Evolutionary conservation across 2,797 vertebrate genomes (phyloP), one percentile per base, ranked within the genome.

Genomic region (Girardinus metallicus): DNA sequence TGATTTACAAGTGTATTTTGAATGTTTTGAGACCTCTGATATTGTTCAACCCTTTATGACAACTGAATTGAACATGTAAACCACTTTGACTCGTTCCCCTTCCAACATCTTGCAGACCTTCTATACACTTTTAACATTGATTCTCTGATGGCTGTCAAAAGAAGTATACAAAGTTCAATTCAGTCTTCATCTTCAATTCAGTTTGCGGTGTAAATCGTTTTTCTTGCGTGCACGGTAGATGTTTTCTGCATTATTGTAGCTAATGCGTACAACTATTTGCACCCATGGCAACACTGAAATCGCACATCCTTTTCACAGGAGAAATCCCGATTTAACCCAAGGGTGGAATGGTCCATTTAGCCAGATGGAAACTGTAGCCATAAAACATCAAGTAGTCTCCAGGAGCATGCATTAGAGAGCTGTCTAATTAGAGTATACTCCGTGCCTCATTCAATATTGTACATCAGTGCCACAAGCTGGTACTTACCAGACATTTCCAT

Each of bases 361-460:
- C n/a, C 73, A 80, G 77, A 91, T 83, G 85, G 82, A 87, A 44
- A 83, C 15, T 0, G 66, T 44, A 62, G 80, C 76, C 77, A 66
- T 70, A 76, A 84, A 91, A 83, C 77, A 87, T 84, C 85, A 83
- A 83, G 80, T 80, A 34, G 74, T 83, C 76, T 85, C 79, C 73
- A 82, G 85, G 87, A 87, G 80, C 46, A 7, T 76, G 80, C 86
- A 86, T 87, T 91, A 88, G 90, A 79, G 84, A 86, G 85, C 86
- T 73, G 77, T 88, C 91, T 86, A 89, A 87, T 92, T 88, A 90
- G 74, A 68, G 79, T 83, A 80, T 64, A 62, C 64, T 85, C 75
- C 57, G 55, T 71, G 80, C 70, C 83, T 81, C 76, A 71, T 81
- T 85, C 77, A 83, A 49, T 82, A 72, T 74, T 68, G 68, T 80